Evolutionary conservation across 2,113 vertebrate species (phyloP).

Genomic region (Tetrax tetrax): DNA sequence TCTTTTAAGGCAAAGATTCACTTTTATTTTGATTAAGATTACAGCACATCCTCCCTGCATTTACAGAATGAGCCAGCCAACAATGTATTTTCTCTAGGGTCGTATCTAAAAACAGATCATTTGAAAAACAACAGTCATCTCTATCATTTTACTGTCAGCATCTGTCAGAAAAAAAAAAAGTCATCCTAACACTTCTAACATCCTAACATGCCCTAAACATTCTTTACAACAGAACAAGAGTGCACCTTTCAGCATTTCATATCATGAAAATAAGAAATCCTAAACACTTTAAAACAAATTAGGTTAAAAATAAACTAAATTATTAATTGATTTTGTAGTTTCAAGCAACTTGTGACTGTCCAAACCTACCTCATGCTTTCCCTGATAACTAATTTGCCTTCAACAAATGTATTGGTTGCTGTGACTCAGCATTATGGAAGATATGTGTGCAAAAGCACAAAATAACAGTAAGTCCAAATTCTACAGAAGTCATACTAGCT

Average conservation of each 20-base stretch:
- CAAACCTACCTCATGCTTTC: not conserved
- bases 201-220: not conserved
- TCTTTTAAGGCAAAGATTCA: not conserved
- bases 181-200: not conserved
- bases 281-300: not conserved
- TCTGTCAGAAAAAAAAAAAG: not conserved
- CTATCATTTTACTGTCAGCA: not conserved
- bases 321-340: not conserved
- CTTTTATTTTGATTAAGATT: not conserved
- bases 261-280: not conserved
- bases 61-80: not conserved
- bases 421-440: conserved; percentile 4
- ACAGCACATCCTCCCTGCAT: not conserved
- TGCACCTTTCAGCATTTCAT: not conserved
- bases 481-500: not conserved
- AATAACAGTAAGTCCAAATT: not conserved
- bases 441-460: not conserved
- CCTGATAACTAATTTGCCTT: not conserved
- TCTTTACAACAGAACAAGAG: not conserved
- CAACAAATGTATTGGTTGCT: not conserved
- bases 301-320: not conserved
- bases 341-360: not conserved
- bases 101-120: accelerated
- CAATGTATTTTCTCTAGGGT: not conserved
- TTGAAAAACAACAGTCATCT: not conserved